Evolutionary conservation across 2,888 invertebrate species (phyloP).

Genomic region (Dysmachus trigonus): DNA sequence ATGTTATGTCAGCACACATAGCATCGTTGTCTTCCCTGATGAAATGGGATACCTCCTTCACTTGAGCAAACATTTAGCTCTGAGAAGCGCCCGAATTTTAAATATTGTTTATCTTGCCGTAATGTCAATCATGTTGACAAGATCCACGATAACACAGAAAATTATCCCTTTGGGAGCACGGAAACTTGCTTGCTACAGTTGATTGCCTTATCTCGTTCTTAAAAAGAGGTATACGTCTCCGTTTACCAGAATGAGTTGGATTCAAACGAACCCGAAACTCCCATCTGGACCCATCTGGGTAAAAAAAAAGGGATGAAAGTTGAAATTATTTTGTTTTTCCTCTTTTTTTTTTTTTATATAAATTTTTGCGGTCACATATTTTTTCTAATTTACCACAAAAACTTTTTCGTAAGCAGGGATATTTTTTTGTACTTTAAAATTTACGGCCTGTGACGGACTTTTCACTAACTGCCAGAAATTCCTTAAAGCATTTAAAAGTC

Average conservation of each 20-base stretch:
- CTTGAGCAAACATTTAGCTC: neutral
- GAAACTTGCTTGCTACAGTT: conserved; percentile 18
- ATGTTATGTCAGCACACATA: neutral
- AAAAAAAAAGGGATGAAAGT: neutral
- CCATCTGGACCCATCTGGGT: neutral
- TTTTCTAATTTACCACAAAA: neutral
- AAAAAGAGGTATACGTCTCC: neutral
- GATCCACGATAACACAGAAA: conserved; percentile 3
- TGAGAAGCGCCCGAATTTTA: conserved; percentile 12
- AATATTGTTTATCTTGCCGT: conserved; percentile 14
- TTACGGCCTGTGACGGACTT: neutral
- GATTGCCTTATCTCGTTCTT: conserved; percentile 27
- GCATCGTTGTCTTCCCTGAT: neutral
- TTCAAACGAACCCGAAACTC: neutral
- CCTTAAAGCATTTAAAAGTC: neutral
- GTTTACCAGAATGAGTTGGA: neutral
- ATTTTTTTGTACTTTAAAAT: neutral
- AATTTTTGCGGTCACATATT: neutral
- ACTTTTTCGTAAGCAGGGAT: neutral
- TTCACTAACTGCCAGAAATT: neutral
- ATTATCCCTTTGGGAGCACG: conserved; percentile 13
- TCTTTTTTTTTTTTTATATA: neutral
- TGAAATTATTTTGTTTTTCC: neutral
- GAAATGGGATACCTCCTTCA: neutral
- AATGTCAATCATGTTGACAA: conserved; percentile 36